phyloP scores from a whole-genome alignment of 2,888 invertebrate genomes.

The Proisotoma minuta region DNA sequence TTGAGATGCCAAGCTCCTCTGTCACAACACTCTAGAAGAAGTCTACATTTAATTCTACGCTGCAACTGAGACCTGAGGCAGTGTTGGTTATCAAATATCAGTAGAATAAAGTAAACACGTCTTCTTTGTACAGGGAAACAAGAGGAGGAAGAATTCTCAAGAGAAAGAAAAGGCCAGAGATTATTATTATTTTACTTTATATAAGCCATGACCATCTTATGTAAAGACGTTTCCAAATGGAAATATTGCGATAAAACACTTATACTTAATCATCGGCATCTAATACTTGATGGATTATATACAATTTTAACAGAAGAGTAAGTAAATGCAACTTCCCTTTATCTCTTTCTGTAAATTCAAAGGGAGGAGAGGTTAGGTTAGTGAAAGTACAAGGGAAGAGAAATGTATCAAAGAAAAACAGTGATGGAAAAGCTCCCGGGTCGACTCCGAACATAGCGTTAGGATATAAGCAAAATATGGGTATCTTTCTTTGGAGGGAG shows the following conservation, averaged over 20 bases:
- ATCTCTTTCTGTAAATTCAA: too few species aligned
- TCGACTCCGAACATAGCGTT: not conserved
- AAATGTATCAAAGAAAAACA: not conserved
- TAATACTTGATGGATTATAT: too few species aligned
- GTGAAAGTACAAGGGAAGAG: not conserved
- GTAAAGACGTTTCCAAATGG: too few species aligned
- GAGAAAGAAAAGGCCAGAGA: not conserved
- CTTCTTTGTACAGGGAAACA: not conserved
- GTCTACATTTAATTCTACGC: not conserved
- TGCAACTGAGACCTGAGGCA: not conserved
- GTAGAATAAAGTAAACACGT: constrained; percentile 1
- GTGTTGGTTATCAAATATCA: constrained; percentile 5
- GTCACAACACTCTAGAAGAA: not conserved
- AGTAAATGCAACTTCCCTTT: too few species aligned
- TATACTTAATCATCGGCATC: too few species aligned
- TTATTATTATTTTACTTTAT: too few species aligned
- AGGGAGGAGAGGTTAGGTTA: not conserved
- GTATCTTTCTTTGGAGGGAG: too few species aligned
- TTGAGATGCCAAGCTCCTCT: not conserved
- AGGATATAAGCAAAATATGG: too few species aligned
- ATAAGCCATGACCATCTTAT: too few species aligned
- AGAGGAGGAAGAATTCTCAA: not conserved
- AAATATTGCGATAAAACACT: too few species aligned
- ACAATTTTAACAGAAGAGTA: too few species aligned
- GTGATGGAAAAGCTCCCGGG: not conserved